These are phyloP conservation scores for Bibio marci DNA, from an alignment of 2,888 invertebrate genomes.

Conservation along the genomic window DNA sequence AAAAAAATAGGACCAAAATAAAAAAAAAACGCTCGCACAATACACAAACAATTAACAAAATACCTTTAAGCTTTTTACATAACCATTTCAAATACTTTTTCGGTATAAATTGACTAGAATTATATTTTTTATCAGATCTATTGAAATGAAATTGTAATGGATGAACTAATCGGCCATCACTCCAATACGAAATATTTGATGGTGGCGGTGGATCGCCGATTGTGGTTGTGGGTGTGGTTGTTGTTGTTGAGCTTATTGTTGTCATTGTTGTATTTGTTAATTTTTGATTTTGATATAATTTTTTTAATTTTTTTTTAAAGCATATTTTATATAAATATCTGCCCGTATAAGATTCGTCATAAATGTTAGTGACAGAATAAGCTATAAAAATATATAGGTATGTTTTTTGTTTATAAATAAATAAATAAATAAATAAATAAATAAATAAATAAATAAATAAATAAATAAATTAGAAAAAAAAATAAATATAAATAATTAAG, in stretches of 20 bases:
- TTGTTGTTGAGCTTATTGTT: not conserved
- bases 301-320: no score
- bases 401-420: no score
- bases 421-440: no score
- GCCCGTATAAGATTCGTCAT: conserved; percentile 14
- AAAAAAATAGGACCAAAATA: not conserved
- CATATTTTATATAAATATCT: conserved; percentile 18
- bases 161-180: not conserved
- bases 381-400: not conserved
- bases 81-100: conserved; percentile 2
- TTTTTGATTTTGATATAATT: conserved; percentile 4
- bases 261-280: not conserved
- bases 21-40: not conserved
- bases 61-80: not conserved
- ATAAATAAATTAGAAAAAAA: no score
- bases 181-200: not conserved
- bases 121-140: conserved; percentile 9
- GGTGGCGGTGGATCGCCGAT: not conserved
- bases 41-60: not conserved
- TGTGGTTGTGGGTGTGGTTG: not conserved
- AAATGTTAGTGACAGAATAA: conserved; percentile 7
- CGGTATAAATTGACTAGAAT: conserved; percentile 2
- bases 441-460: no score
- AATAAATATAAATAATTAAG: no score
- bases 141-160: not conserved